Evolutionary conservation across 2,113 vertebrate species (phyloP).

Genomic region (Meriones unguiculatus): DNA sequence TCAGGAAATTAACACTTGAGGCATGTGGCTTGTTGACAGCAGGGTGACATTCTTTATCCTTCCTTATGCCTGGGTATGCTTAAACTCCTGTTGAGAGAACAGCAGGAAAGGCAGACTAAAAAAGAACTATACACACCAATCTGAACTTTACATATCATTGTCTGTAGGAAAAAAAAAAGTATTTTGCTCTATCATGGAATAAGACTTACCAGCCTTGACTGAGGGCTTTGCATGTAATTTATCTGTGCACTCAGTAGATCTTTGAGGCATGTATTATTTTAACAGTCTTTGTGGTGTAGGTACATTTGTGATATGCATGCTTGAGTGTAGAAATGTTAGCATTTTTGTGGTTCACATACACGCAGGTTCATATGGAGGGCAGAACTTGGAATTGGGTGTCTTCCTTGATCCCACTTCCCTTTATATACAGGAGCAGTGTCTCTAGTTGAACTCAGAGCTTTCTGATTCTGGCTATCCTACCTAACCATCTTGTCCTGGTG

Average conservation of each 20-base stretch:
- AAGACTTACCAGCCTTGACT: background rate
- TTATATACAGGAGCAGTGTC: background rate
- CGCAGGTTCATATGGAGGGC: background rate
- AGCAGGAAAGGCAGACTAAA: background rate
- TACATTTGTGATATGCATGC: background rate
- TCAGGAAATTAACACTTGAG: background rate
- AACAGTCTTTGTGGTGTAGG: background rate
- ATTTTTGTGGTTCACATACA: background rate
- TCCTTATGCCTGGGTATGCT: background rate
- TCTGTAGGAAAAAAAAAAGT: background rate
- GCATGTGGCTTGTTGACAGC: background rate
- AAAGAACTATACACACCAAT: background rate
- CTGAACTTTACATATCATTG: background rate
- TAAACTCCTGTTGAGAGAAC: background rate
- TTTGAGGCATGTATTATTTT: background rate
- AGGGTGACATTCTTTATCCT: background rate
- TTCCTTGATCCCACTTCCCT: background rate
- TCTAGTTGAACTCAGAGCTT: background rate
- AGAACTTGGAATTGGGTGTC: too few relatives aligned
- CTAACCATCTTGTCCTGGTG: background rate
- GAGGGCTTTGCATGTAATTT: background rate
- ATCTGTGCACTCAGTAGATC: background rate
- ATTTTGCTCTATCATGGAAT: background rate
- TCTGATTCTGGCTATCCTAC: background rate
- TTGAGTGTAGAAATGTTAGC: background rate